Percentiles rank a stretch among this genome's conserved stretches.
These are phyloP conservation scores for Leptogaster cylindrica DNA, from an alignment of 2,888 invertebrate genomes.

Conservation along the genomic window DNA sequence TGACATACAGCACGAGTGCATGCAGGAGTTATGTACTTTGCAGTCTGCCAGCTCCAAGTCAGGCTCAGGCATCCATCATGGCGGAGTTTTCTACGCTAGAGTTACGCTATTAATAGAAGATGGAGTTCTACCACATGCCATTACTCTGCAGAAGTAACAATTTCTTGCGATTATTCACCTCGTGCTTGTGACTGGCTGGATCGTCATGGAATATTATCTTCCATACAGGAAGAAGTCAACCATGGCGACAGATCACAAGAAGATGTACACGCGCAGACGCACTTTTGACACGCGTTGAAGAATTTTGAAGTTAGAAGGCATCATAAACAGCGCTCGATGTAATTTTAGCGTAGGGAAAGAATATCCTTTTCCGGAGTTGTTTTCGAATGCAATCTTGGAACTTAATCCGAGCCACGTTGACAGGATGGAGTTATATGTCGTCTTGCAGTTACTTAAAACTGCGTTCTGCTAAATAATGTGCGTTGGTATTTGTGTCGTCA, in stretches of 20 bases:
- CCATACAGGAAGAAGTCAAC: neutral
- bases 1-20: slow-evolving; percentile 32
- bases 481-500: too few species aligned
- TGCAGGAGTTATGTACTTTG: slow-evolving; percentile 18
- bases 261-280: too few species aligned
- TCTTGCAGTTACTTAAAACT: too few species aligned
- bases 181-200: slow-evolving; percentile 12
- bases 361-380: too few species aligned
- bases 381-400: too few species aligned
- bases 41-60: slow-evolving; percentile 16
- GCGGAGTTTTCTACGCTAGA: slow-evolving; percentile 19
- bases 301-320: too few species aligned
- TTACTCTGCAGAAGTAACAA: slow-evolving; percentile 8
- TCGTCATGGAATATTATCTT: neutral
- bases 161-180: slow-evolving; percentile 23
- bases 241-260: neutral
- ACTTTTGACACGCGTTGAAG: too few species aligned
- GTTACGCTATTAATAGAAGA: slow-evolving; percentile 30
- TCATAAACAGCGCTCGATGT: too few species aligned
- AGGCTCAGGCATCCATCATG: neutral
- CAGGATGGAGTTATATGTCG: too few species aligned
- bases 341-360: too few species aligned
- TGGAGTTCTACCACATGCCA: neutral
- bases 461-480: too few species aligned
- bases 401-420: too few species aligned